phyloP scores from a whole-genome alignment of 2,797 vertebrate genomes.

The Poeciliopsis presidionis region DNA sequence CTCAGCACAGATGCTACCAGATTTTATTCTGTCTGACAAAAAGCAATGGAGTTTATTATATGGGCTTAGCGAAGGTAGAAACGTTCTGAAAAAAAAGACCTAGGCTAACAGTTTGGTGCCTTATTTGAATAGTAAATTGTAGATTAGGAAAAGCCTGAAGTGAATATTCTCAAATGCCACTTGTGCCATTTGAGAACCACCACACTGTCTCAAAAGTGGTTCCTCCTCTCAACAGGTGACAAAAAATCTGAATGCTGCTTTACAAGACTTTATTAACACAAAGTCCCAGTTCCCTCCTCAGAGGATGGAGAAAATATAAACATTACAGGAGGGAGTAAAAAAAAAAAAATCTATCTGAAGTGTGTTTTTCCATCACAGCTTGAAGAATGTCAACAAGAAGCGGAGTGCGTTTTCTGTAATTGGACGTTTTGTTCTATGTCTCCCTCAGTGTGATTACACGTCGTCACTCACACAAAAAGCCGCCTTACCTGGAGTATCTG shows the following conservation, averaged over 20 bases:
- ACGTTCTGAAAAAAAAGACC: too few species aligned
- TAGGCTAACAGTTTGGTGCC: neutral
- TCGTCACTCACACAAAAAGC: neutral
- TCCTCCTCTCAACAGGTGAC: slow-evolving; percentile 12
- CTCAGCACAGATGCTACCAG: neutral
- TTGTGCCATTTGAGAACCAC: neutral
- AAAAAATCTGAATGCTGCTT: slow-evolving; percentile 25
- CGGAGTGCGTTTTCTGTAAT: slow-evolving; percentile 19
- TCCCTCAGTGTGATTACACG: neutral
- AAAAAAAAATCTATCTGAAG: slow-evolving; percentile 15
- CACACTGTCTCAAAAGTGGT: slow-evolving; percentile 2
- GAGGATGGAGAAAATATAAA: slow-evolving; percentile 39
- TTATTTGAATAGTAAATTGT: neutral
- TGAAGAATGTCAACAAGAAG: slow-evolving; percentile 18
- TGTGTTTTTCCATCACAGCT: slow-evolving; percentile 36
- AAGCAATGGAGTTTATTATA: neutral
- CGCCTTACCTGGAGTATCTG: slow-evolving; percentile 91
- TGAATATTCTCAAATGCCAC: neutral
- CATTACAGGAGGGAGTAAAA: slow-evolving; percentile 16
- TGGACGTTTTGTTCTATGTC: slow-evolving; percentile 28
- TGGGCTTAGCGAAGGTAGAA: neutral
- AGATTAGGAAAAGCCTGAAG: neutral
- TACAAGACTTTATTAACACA: slow-evolving; percentile 53
- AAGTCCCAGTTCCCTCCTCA: slow-evolving; percentile 47
- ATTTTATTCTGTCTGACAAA: neutral